Percentiles rank a stretch among this genome's conserved stretches.
Evolutionary conservation across 2,888 invertebrate genomes (phyloP).

Genomic region (Eilema sororculum): DNA sequence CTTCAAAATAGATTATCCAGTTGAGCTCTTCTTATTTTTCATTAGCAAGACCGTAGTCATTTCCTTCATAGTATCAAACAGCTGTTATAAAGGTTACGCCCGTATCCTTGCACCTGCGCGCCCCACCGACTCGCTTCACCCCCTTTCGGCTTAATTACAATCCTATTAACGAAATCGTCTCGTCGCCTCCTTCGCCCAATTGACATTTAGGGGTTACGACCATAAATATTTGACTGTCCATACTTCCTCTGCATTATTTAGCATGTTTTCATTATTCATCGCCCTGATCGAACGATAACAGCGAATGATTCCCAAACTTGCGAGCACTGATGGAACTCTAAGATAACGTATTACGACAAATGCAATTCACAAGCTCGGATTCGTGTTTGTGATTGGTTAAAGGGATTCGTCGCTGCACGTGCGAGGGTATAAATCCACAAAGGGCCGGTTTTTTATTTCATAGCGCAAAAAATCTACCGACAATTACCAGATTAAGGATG

Average conservation of each 20-base stretch:
- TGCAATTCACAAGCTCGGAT: slow-evolving; percentile 62
- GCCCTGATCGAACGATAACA: slow-evolving; percentile 54
- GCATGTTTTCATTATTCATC: slow-evolving; percentile 58
- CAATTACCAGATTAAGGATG: slow-evolving; percentile 83
- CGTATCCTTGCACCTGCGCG: slow-evolving; percentile 80
- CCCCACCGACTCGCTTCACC: slow-evolving; percentile 60
- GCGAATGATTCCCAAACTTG: slow-evolving; percentile 53
- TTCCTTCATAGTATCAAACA: slow-evolving; percentile 75
- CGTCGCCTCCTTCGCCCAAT: slow-evolving; percentile 62
- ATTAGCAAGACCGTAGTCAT: slow-evolving; percentile 65
- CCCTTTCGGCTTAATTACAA: slow-evolving; percentile 74
- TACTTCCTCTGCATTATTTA: slow-evolving; percentile 57
- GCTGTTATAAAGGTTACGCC: slow-evolving; percentile 84
- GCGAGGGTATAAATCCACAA: slow-evolving; percentile 78
- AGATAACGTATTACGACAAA: slow-evolving; percentile 71
- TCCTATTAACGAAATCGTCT: slow-evolving; percentile 76
- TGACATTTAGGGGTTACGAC: slow-evolving; percentile 62
- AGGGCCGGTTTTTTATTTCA: slow-evolving; percentile 73
- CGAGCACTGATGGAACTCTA: slow-evolving; percentile 49
- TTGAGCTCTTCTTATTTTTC: slow-evolving; percentile 63
- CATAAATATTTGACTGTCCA: slow-evolving; percentile 62
- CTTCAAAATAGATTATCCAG: slow-evolving; percentile 74
- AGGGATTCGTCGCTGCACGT: slow-evolving; percentile 75
- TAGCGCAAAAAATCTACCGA: slow-evolving; percentile 73
- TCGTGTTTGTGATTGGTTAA: slow-evolving; percentile 71